Percentiles rank a stretch among this genome's conserved stretches.
Evolutionary conservation across 2,113 vertebrate species (phyloP).

Genomic region (Anhinga anhinga): DNA sequence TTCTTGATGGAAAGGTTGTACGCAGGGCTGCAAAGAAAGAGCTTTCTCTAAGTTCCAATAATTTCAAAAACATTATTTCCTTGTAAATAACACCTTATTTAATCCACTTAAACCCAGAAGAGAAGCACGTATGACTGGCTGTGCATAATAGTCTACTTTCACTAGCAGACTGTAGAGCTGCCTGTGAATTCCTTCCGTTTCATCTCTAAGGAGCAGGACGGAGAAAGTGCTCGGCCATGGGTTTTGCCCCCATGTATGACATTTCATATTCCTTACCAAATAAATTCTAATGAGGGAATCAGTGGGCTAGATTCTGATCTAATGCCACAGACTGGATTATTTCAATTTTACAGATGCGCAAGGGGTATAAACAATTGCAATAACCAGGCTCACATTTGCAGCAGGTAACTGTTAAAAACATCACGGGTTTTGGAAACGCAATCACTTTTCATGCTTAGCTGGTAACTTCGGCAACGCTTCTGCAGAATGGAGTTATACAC

Average conservation of each 20-base stretch:
- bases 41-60: slow-evolving; percentile 72
- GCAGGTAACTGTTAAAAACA: neutral
- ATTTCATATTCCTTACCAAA: neutral
- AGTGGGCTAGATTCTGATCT: neutral
- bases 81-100: slow-evolving; percentile 61
- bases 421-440: neutral
- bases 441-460: neutral
- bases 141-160: neutral
- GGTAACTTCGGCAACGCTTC: neutral
- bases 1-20: slow-evolving; percentile 82
- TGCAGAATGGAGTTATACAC: neutral
- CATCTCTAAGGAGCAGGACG: neutral
- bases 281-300: neutral
- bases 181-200: neutral
- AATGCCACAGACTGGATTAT: neutral
- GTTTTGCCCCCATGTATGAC: neutral
- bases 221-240: neutral
- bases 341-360: neutral
- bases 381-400: neutral
- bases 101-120: slow-evolving; percentile 53
- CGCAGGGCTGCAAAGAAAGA: slow-evolving; percentile 58
- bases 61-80: slow-evolving; percentile 78
- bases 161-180: neutral
- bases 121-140: slow-evolving; percentile 15
- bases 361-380: neutral